phyloP scores from a whole-genome alignment of 2,888 invertebrate genomes.

The Erpobdella octoculata region DNA sequence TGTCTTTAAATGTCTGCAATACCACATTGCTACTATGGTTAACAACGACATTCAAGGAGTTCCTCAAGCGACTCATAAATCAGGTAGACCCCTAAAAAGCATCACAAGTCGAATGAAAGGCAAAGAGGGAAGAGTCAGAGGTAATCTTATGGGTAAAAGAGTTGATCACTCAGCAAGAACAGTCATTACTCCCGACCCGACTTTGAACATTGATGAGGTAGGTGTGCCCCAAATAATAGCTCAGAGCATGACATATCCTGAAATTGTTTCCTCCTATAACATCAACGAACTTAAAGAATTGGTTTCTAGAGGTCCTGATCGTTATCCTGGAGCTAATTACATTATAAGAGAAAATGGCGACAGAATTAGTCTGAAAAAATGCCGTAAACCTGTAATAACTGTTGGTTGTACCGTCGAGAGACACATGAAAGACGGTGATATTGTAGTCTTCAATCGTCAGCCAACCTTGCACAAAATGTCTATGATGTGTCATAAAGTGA shows the following conservation, averaged over 20 bases:
- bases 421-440: constrained; percentile 92
- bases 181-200: constrained; percentile 63
- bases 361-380: constrained; percentile 91
- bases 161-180: constrained; percentile 99
- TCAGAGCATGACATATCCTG: constrained; percentile 96
- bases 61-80: constrained; percentile 62
- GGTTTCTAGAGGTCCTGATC: constrained; percentile 89
- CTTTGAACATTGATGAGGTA: constrained; percentile 81
- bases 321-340: constrained; percentile 98
- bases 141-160: constrained; percentile 99
- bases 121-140: constrained; percentile 96
- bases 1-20: constrained; percentile 94
- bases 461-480: constrained; percentile 99
- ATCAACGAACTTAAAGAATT: constrained; percentile 86
- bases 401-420: constrained; percentile 68
- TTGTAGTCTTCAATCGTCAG: constrained; percentile 97
- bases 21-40: constrained; percentile 92
- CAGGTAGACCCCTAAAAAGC: constrained; percentile 94
- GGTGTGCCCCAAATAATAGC: constrained; percentile 96
- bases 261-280: constrained; percentile 97
- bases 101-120: constrained; percentile 89
- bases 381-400: constrained; percentile 70
- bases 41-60: constrained; percentile 97
- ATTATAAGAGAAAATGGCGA: constrained; percentile 97
- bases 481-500: constrained; percentile 93